phyloP scores from a whole-genome alignment of 2,888 invertebrate species.

The Macroteleia sp. region DNA sequence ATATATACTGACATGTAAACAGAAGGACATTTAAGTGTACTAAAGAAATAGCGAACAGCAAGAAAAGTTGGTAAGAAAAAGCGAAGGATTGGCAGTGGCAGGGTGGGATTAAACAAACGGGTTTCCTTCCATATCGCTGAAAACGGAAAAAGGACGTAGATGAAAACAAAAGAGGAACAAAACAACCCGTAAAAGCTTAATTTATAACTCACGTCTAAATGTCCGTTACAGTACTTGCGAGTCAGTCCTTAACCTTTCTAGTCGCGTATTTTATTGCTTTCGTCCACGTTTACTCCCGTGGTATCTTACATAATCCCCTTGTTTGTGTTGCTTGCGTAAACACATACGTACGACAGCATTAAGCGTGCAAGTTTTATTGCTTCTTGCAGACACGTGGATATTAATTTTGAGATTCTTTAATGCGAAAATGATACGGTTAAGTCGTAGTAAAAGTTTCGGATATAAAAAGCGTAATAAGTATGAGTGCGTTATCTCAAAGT shows the following conservation, averaged over 20 bases:
- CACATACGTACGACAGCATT: constrained; percentile 23
- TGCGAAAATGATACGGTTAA: constrained; percentile 34
- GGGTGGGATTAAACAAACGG: constrained; percentile 53
- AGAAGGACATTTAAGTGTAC: constrained; percentile 19
- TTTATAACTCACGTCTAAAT: constrained; percentile 71
- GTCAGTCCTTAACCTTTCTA: constrained; percentile 69
- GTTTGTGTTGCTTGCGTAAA: constrained; percentile 41
- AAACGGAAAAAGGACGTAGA: constrained; percentile 31
- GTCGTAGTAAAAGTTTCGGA: constrained; percentile 5
- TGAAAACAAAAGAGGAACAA: constrained; percentile 60
- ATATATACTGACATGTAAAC: constrained; percentile 44
- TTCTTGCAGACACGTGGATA: constrained; percentile 25
- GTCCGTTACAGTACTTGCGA: constrained; percentile 66
- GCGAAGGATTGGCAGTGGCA: constrained; percentile 34
- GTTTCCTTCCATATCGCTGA: constrained; percentile 50
- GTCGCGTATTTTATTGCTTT: constrained; percentile 70
- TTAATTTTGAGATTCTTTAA: constrained; percentile 48
- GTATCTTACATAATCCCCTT: constrained; percentile 58
- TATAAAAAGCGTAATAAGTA: neutral
- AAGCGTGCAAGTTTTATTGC: constrained; percentile 46
- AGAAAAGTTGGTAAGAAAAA: constrained; percentile 38
- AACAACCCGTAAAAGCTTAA: constrained; percentile 69
- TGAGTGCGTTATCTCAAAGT: too few species aligned
- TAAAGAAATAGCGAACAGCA: constrained; percentile 9
- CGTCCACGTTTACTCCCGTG: constrained; percentile 42